phyloP scores from a whole-genome alignment of 2,113 vertebrate genomes.

The Numenius arquata region DNA sequence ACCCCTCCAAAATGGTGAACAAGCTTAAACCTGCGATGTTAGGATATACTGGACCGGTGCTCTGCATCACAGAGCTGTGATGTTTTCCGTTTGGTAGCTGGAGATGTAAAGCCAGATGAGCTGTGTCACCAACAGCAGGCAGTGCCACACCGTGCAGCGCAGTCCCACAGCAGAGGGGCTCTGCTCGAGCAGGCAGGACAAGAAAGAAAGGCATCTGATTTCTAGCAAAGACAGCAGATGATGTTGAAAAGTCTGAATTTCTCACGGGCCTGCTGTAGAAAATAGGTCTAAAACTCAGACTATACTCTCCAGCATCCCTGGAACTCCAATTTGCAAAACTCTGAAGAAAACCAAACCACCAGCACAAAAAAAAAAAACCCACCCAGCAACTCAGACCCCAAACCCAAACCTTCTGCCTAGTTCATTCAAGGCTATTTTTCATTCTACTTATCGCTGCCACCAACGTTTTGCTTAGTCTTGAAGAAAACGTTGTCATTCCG shows the following conservation, averaged over 20 bases:
- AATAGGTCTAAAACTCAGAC: neutral
- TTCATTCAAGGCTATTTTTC: slow-evolving; percentile 19
- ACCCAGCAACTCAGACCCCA: neutral
- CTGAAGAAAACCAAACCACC: neutral
- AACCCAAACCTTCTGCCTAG: neutral
- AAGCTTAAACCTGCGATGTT: neutral
- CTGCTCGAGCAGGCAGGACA: neutral
- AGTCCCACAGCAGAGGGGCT: neutral
- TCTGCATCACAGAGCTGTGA: neutral
- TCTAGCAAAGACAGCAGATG: neutral
- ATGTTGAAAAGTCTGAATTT: neutral
- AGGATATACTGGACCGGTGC: neutral
- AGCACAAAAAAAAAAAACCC: neutral
- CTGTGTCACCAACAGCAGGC: neutral
- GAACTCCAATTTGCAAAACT: neutral
- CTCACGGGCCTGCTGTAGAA: neutral
- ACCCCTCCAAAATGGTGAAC: neutral
- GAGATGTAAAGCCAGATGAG: neutral
- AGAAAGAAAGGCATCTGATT: neutral
- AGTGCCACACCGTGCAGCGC: fast-evolving
- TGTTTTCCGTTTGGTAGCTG: neutral
- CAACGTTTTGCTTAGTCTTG: slow-evolving; percentile 64
- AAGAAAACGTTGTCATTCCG: slow-evolving; percentile 37
- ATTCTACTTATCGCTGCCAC: slow-evolving; percentile 39
- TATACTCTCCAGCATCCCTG: neutral